These are phyloP conservation scores for Pseudomyrmex sp. DNA, from an alignment of 1,140 invertebrate species.

Conservation along the genomic window DNA sequence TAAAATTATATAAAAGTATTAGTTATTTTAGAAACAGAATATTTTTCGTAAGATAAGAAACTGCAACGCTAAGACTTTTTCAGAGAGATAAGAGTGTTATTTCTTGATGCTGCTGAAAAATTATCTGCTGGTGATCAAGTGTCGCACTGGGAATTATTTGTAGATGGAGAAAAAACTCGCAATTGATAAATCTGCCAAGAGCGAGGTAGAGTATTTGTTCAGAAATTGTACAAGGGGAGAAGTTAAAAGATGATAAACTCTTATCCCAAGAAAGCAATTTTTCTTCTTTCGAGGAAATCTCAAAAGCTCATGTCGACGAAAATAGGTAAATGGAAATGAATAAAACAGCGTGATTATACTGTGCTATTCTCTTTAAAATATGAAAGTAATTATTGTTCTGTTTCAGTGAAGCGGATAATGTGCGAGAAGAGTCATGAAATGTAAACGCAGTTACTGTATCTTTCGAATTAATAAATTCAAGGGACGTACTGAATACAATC, in stretches of 20 bases:
- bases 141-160: conserved; percentile 65
- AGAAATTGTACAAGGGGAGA: background rate
- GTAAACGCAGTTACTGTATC: background rate
- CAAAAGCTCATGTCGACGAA: background rate
- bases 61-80: conserved; percentile 69
- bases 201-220: background rate
- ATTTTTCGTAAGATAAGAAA: conserved; percentile 68
- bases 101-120: conserved; percentile 36
- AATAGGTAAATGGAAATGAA: conserved; percentile 12
- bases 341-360: background rate
- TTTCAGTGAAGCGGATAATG: conserved; percentile 6
- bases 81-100: conserved; percentile 65
- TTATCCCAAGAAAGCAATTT: background rate
- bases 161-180: conserved; percentile 15
- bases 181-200: background rate
- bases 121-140: conserved; percentile 53
- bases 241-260: conserved; percentile 14
- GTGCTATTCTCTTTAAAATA: background rate
- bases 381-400: background rate
- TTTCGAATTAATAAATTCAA: conserved; percentile 16
- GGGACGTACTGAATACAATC: conserved; percentile 65
- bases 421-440: background rate
- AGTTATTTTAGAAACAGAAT: background rate
- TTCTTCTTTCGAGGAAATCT: background rate
- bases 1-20: background rate